Percentiles rank a stretch among this genome's conserved stretches.
These are phyloP conservation scores for Lemur catta DNA, from an alignment of 2,797 vertebrate genomes.

Conservation along the genomic window DNA sequence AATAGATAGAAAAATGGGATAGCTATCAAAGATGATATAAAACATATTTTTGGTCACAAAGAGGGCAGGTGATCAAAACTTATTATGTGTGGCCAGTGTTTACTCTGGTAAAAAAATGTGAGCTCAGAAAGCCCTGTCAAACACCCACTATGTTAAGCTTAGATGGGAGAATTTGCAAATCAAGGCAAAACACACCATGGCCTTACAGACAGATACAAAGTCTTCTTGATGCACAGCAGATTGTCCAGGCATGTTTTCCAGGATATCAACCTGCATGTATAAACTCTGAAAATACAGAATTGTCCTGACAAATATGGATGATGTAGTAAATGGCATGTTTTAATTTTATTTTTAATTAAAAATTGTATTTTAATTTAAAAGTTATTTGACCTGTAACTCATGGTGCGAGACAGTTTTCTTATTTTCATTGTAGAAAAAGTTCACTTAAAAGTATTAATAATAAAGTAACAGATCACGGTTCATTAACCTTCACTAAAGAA, in stretches of 20 bases:
- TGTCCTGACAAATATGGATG: not conserved
- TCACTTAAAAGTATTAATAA: conserved; percentile 15
- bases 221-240: not conserved
- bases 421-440: conserved; percentile 59
- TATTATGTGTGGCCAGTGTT: not conserved
- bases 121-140: not conserved
- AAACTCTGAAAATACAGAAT: not conserved
- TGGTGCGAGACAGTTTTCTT: not conserved
- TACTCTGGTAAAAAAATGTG: not conserved
- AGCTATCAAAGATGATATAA: not conserved
- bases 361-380: conserved; percentile 38
- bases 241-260: not conserved
- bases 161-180: not conserved
- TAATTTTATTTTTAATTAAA: conserved; percentile 5
- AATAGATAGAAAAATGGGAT: not conserved
- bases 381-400: conserved; percentile 61
- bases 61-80: not conserved
- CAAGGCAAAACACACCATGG: not conserved
- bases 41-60: not conserved
- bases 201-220: not conserved
- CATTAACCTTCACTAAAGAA: conserved; percentile 70
- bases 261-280: not conserved
- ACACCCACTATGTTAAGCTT: not conserved
- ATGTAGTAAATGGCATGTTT: not conserved
- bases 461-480: conserved; percentile 18